Base-by-base conservation (phyloP, 2,797 vertebrate genomes). In the Macrochelys suwanniensis region DNA sequence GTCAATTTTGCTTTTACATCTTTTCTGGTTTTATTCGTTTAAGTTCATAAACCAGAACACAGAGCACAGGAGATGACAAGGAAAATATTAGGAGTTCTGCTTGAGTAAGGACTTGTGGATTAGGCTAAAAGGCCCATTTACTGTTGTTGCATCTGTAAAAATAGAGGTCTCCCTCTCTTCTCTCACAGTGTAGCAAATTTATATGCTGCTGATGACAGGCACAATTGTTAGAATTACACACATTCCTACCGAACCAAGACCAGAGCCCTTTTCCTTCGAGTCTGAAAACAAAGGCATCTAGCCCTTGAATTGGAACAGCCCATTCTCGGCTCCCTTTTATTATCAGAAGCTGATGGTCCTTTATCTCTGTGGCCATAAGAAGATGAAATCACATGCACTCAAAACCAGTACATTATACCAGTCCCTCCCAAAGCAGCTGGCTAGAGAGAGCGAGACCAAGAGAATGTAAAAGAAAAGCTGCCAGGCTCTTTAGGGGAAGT, bases 381-480 rank as follows among this genome's bases (percentile, higher is more conserved):
- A 89, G 56, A 93, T 88, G 53, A 94, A 95, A 90, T 88, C 3
- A 84, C 47, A 53, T 12, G 21, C 16, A 71, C 80, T 77, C 76
- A 82, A 83, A 76, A 47, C 51, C 84, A 78, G 65, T 26, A 26
- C 54, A 78, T 51, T 93, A 78, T 21, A 91, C 68, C n/a, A 74
- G 33, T 77, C 59, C 45, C 84, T 91, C 53, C 42, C 56, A 59
- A 82, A 94, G 90, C 25, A 82, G 45, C 33, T 54, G 25, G 47
- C 37, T 76, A 19, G 15, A 89, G 80, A 17, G 42, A 71, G 53
- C 5, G 31, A 93, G 21, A 47, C 21, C 49, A 65, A 90, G 5
- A 89, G 12, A 85, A 91, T 9, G 11, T 57, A 89, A 82, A 25
- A 94, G 23, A 68, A 95, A 90, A 94, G 53, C 42, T 45, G 79